A percentile compares a stretch with the other conserved stretches of the same genome.
These are phyloP conservation scores for Pollimyrus isidori DNA, from an alignment of 2,113 vertebrate genomes.

Conservation along the genomic window DNA sequence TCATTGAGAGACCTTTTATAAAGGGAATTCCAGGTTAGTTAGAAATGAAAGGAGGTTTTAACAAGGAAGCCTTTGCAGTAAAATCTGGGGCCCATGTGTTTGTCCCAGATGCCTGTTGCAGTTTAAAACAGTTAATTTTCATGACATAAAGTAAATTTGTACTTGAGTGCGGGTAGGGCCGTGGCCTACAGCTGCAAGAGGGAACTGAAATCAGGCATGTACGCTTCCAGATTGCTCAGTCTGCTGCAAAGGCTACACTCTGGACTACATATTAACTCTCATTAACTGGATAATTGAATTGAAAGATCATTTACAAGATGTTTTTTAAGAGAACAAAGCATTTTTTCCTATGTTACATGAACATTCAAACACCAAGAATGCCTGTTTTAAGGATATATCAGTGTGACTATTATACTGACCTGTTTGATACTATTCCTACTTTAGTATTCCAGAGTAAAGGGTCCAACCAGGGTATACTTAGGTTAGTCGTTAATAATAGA, in stretches of 20 bases:
- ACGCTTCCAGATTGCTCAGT: not conserved
- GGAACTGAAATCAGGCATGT: not conserved
- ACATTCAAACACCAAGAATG: not conserved
- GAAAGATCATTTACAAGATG: not conserved
- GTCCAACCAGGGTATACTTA: not conserved
- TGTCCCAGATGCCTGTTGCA: not conserved
- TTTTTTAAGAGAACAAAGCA: not conserved
- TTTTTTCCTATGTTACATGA: not conserved
- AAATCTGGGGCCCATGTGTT: not conserved
- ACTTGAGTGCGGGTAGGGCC: not conserved
- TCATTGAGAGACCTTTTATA: not conserved
- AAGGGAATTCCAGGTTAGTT: not conserved
- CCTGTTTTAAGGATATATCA: not conserved
- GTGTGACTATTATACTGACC: not conserved
- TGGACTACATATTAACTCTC: not conserved
- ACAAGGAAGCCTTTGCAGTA: not conserved
- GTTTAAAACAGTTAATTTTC: slow-evolving; percentile 5
- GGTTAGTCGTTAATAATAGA: not conserved
- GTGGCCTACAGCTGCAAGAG: not conserved
- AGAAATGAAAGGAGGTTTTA: not conserved
- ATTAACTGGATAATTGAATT: not conserved
- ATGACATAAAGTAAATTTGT: slow-evolving; percentile 3
- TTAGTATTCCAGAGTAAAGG: not conserved
- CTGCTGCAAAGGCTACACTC: not conserved
- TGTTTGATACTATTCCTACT: not conserved